Evolutionary conservation across 2,797 vertebrate species (phyloP).

Genomic region (Diplodus puntazzo): DNA sequence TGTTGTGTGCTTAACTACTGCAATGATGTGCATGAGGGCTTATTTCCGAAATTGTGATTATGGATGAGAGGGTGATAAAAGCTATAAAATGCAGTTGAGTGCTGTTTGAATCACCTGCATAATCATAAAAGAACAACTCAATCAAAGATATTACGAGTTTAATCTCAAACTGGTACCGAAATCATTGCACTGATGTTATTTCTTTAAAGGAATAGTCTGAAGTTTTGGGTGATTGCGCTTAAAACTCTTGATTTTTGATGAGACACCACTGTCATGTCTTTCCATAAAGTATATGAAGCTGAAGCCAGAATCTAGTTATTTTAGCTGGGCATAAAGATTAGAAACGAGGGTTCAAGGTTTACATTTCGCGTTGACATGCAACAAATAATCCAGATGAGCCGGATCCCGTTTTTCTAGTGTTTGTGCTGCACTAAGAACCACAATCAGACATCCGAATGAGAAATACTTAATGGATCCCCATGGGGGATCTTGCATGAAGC

Average conservation of each 20-base stretch:
- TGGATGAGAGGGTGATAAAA: conserved; percentile 54
- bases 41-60: conserved; percentile 51
- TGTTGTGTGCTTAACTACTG: conserved; percentile 56
- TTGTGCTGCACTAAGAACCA: conserved; percentile 2
- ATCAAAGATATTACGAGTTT: conserved; percentile 35
- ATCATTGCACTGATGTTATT: not conserved
- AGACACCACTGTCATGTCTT: conserved; percentile 12
- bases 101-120: conserved; percentile 35
- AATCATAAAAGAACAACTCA: conserved; percentile 38
- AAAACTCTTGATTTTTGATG: not conserved
- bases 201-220: not conserved
- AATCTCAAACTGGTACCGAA: conserved; percentile 21
- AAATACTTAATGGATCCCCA: no score
- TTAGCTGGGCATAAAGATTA: not conserved
- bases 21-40: conserved; percentile 33
- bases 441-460: no score
- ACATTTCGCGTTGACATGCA: not conserved
- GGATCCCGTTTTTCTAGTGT: not conserved
- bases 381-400: not conserved
- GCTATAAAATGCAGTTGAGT: conserved; percentile 40
- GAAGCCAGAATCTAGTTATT: conserved; percentile 10
- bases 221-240: not conserved
- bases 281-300: conserved; percentile 3
- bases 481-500: no score
- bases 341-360: not conserved